Conservation (phyloP, 2,888 invertebrate species). For the Druceiella hillmani region DNA sequence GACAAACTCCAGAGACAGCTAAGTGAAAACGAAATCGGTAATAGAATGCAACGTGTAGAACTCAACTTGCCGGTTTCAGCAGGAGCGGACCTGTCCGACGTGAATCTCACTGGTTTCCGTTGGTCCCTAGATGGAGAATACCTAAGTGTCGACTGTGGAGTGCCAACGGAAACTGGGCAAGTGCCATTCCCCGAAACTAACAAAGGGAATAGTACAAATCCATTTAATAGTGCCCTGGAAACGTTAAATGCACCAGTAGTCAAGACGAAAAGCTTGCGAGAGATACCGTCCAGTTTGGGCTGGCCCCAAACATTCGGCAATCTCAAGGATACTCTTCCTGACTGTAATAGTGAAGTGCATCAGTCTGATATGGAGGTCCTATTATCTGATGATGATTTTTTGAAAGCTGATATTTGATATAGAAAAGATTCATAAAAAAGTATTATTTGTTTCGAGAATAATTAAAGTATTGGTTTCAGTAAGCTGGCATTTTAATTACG, state of each 20-base stretch:
- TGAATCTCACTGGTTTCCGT: constrained; percentile 30
- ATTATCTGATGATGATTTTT: constrained; percentile 21
- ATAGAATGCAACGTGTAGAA: constrained; percentile 38
- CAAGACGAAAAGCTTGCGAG: constrained; percentile 26
- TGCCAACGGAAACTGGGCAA: constrained; percentile 27
- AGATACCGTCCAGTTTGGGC: constrained; percentile 1
- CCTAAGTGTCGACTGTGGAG: constrained; percentile 35
- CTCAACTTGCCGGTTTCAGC: constrained; percentile 48
- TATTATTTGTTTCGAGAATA: too few relatives aligned
- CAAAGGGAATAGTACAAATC: neutral
- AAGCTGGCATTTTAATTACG: too few relatives aligned
- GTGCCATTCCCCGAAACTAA: constrained; percentile 19
- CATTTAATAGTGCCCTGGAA: too few relatives aligned
- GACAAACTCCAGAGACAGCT: neutral
- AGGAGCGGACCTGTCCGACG: constrained; percentile 40
- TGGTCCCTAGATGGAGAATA: constrained; percentile 29
- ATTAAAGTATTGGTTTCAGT: too few relatives aligned
- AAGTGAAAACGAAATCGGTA: constrained; percentile 21
- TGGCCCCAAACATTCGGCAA: constrained; percentile 43
- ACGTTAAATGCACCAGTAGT: constrained; percentile 18
- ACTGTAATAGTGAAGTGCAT: constrained; percentile 27
- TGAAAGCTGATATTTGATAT: too few relatives aligned
- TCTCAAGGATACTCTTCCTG: constrained; percentile 43
- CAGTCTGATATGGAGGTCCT: constrained; percentile 21
- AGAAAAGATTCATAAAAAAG: too few relatives aligned